Base-by-base conservation (phyloP, 2,888 invertebrate genomes). In the Ormyrus labotus region DNA sequence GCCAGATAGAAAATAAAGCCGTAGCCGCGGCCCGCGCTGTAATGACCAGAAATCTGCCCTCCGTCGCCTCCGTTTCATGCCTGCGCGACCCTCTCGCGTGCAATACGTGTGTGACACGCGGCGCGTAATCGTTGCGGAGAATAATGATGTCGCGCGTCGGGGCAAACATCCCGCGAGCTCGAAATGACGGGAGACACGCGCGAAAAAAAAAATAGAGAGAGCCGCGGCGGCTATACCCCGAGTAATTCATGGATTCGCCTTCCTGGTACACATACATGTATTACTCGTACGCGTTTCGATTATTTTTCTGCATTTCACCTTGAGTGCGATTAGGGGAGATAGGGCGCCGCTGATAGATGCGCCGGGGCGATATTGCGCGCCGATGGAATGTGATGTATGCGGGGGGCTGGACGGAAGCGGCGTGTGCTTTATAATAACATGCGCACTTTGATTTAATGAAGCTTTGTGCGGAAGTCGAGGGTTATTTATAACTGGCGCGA, bases 21-120 rank as follows among this genome's bases (percentile, higher is more conserved):
- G 34, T 63, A 47, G 13, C 34, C 10, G 13, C 6, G 19, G 19
- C 19, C 19, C 45, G 2, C n/a, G 9, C 51, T 55, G 68, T 76
- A 75, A 75, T 76, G 76, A 61, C 61, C 76, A 69, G 76, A 69
- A 69, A 76, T 76, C 76, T 76, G 68, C 47, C 63, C 69, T 76
- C 61, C 19, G 19, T 1, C 34, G 34, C 34, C 34, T 3, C 34
- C 34, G 34, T 34, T 34, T 34, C 4, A 3, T 2, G 13, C 13
- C 13, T 13, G 34, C 34, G 64, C 8, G 9, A 34, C 34, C 2
- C 19, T 6, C 58, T 55, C 70, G 53, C 63, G 64, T 63, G 63
- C 53, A 50, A 11, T 48, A 55, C 47, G 69, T 9, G 69, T 9
- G 61, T 55, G 69, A 63, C 76, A 50, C 57, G 70, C 70, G 2